phyloP scores from a whole-genome alignment of 2,113 vertebrate species.

The Myrmecophaga tridactyla region DNA sequence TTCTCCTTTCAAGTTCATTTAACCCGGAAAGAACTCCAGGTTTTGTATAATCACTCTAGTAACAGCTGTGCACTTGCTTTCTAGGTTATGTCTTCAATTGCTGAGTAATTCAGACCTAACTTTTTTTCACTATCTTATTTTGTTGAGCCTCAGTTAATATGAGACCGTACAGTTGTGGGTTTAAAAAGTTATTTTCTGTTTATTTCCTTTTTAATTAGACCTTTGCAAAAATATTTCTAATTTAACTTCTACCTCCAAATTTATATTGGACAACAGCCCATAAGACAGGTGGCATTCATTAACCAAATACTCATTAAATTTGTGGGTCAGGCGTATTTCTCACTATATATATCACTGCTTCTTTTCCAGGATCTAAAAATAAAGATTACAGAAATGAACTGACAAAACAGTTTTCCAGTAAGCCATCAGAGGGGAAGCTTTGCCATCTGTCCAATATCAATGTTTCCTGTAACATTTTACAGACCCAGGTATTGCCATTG shows the following conservation, averaged over 20 bases:
- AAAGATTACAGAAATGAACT: neutral
- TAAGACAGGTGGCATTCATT: neutral
- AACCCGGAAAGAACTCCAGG: neutral
- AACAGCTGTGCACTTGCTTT: neutral
- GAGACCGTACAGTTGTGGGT: neutral
- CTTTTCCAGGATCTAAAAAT: neutral
- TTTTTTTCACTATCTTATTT: neutral
- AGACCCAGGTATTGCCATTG: too few species aligned
- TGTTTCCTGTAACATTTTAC: neutral
- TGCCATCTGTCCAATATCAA: neutral
- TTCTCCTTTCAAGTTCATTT: neutral
- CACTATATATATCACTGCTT: neutral
- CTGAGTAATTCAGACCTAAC: neutral
- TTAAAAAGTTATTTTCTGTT: neutral
- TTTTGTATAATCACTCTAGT: neutral
- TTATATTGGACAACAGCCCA: neutral
- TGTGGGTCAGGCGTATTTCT: neutral
- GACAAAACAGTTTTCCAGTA: neutral
- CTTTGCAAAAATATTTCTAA: neutral
- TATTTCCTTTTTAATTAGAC: neutral
- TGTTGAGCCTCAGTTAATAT: neutral
- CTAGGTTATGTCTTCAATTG: neutral
- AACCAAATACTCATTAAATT: neutral
- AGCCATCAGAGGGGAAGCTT: neutral
- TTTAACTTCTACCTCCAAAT: neutral